These are phyloP conservation scores for Stichopus chloronotus DNA, from an alignment of 35 echinoderm and acorn worm species.

Conservation along the genomic window DNA sequence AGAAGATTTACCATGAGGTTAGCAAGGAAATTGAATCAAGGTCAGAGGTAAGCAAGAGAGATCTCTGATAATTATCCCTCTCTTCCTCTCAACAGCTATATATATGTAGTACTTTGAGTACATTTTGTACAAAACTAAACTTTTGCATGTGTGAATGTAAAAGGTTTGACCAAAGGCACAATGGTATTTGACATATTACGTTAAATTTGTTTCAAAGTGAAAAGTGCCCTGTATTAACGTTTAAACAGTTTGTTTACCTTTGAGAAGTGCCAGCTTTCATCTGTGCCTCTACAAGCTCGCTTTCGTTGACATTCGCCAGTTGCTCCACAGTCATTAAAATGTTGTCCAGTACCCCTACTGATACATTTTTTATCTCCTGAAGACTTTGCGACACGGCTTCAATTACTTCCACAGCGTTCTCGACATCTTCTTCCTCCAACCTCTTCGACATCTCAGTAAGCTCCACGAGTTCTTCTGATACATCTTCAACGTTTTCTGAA, in stretches of 20 bases:
- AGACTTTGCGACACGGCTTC: not conserved
- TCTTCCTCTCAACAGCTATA: too few relatives aligned
- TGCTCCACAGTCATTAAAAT: not conserved
- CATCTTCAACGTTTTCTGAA: not conserved
- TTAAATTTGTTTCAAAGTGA: too few relatives aligned
- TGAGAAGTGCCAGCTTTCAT: not conserved
- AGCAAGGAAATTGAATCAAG: too few relatives aligned
- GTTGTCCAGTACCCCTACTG: not conserved
- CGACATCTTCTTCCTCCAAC: conserved; percentile 12
- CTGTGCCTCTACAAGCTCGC: not conserved
- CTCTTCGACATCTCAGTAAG: not conserved
- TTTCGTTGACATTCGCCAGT: not conserved
- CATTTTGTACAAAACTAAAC: too few relatives aligned
- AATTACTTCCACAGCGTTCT: conserved; percentile 15
- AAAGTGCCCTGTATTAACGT: too few relatives aligned
- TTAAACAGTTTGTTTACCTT: not conserved
- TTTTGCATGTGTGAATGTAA: too few relatives aligned
- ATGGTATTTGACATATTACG: too few relatives aligned
- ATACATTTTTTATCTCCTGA: not conserved
- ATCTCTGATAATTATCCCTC: too few relatives aligned
- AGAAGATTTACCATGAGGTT: too few relatives aligned
- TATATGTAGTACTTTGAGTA: too few relatives aligned
- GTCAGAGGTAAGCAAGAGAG: too few relatives aligned
- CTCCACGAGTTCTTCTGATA: not conserved
- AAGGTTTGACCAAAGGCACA: too few relatives aligned